phyloP scores from a whole-genome alignment of 2,888 invertebrate genomes.

The Onchidella celtica region DNA sequence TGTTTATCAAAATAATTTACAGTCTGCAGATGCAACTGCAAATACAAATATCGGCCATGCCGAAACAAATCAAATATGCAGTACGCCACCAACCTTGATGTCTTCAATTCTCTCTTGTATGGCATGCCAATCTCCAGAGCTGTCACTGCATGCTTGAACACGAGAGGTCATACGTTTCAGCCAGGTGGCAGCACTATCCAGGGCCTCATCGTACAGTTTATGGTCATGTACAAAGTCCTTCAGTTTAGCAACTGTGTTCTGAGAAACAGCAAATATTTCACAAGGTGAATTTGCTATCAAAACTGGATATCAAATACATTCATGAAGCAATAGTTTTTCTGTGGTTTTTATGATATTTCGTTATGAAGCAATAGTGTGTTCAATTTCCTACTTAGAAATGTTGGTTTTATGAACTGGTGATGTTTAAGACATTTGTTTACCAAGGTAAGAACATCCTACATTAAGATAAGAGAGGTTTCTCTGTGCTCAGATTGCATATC shows the following conservation, averaged over 20 bases:
- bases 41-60: too few relatives aligned
- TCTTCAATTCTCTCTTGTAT: conserved; percentile 91
- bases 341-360: too few relatives aligned
- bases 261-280: not conserved
- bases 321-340: not conserved
- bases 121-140: conserved; percentile 85
- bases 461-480: too few relatives aligned
- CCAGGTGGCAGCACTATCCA: conserved; percentile 94
- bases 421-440: too few relatives aligned
- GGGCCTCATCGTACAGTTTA: conserved; percentile 92
- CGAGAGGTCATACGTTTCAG: conserved; percentile 89
- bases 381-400: not conserved
- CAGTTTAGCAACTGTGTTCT: conserved; percentile 87
- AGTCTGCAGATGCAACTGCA: too few relatives aligned
- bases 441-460: too few relatives aligned
- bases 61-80: too few relatives aligned
- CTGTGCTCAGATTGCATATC: too few relatives aligned
- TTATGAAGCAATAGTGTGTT: not conserved
- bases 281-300: not conserved
- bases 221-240: conserved; percentile 87
- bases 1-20: too few relatives aligned
- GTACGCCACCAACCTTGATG: conserved; percentile 85
- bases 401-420: too few relatives aligned
- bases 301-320: not conserved
- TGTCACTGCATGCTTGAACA: conserved; percentile 90